These are phyloP conservation scores for Trichogramma dendrolimi DNA, from an alignment of 2,888 invertebrate genomes.

Conservation along the genomic window DNA sequence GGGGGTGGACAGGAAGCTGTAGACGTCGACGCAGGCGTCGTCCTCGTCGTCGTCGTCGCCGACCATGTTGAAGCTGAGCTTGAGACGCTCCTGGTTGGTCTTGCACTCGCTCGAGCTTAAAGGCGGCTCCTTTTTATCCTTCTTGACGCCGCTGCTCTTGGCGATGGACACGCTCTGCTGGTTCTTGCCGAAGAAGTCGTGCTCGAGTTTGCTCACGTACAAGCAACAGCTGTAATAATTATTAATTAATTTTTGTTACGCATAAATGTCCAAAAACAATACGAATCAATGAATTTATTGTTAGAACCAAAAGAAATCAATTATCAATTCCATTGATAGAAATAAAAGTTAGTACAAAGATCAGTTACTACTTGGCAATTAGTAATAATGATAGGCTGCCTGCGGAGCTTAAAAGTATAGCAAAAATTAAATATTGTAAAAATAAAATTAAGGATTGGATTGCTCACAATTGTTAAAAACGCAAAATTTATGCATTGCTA, in stretches of 20 bases:
- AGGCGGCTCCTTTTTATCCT: constrained; percentile 51
- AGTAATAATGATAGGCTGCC: too few species aligned
- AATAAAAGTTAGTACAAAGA: too few species aligned
- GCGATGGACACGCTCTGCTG: constrained; percentile 57
- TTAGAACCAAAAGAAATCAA: too few species aligned
- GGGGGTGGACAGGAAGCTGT: constrained; percentile 71
- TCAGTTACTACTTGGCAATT: too few species aligned
- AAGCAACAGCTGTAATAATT: constrained; percentile 67
- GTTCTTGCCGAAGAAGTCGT: constrained; percentile 81
- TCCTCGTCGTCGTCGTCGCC: constrained; percentile 65
- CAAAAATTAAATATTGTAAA: too few species aligned
- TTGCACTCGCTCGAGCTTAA: constrained; percentile 59
- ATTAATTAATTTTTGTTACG: not conserved
- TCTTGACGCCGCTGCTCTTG: constrained; percentile 64
- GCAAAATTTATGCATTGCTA: too few species aligned
- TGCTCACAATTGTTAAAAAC: too few species aligned
- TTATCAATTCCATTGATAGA: too few species aligned
- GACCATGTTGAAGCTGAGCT: constrained; percentile 61
- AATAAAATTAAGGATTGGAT: too few species aligned
- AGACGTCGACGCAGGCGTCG: constrained; percentile 71
- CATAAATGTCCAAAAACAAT: not conserved
- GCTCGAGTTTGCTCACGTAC: constrained; percentile 87
- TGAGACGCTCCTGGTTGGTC: constrained; percentile 60
- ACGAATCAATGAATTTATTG: not conserved
- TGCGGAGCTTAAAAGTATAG: too few species aligned